Evolutionary conservation across 2,797 vertebrate genomes (phyloP).

Genomic region (Chaenodraco wilsoni): DNA sequence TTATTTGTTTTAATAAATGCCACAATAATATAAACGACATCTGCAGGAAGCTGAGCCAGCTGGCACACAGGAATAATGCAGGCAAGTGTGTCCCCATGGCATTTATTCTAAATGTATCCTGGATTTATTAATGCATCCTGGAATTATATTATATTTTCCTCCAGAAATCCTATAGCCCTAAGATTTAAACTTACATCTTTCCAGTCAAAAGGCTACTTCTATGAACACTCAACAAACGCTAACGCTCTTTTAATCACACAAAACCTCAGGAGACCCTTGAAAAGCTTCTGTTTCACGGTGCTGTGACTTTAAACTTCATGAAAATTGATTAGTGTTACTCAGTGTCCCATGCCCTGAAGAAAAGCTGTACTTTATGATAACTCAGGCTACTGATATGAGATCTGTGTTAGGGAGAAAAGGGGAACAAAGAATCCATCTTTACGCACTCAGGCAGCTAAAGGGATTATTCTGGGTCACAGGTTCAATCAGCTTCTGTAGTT

Average conservation of each 20-base stretch:
- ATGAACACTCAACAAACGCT: not conserved
- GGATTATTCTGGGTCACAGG: conserved; percentile 63
- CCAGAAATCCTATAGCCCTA: not conserved
- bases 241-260: conserved; percentile 5
- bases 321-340: conserved; percentile 36
- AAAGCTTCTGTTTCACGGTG: conserved; percentile 19
- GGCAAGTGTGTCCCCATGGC: not conserved
- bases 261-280: not conserved
- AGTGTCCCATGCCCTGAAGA: conserved; percentile 31
- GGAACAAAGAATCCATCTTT: conserved; percentile 9
- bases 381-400: conserved; percentile 46
- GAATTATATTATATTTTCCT: not conserved
- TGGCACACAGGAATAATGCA: not conserved
- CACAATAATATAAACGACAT: no score
- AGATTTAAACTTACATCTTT: conserved; percentile 2
- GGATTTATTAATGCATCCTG: not conserved
- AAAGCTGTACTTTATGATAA: conserved; percentile 35
- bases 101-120: not conserved
- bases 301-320: conserved; percentile 36
- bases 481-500: conserved; percentile 48
- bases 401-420: conserved; percentile 17
- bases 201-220: not conserved
- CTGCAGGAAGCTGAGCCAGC: no score
- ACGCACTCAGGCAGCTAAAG: conserved; percentile 45
- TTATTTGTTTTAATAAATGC: no score